Base-by-base conservation (phyloP, 2,113 vertebrate species). In the Cyphomyrus discorhynchus region DNA sequence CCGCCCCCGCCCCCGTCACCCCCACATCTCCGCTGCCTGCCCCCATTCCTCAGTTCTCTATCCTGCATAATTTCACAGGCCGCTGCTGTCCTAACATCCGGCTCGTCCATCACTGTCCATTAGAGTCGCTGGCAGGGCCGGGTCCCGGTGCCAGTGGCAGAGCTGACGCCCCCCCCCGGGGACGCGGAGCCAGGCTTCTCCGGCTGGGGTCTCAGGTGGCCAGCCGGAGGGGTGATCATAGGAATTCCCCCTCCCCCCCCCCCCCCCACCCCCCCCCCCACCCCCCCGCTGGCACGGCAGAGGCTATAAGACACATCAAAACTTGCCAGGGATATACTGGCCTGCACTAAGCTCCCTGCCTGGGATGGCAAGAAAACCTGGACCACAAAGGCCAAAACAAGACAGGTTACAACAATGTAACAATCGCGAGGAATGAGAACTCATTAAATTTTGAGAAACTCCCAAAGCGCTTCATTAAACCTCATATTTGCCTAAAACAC, bases 81-180 rank as follows among this genome's bases (percentile, higher is more conserved):
- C 2, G 11, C n/a, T 39, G 27, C 85, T 87, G 85, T 52, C 49
- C n/a, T 31, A 13, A 35, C 47, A 53, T 49, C 27, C 84, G n/a
- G 31, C 47, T 56, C 70, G n/a, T 82, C 70, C 47, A 80, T 89
- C 88, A 80, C 31, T 21, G 47, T 89, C 84, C n/a, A n/a, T 31
- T 86, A 50, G n/a, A 13, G 11, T 19, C 2, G n/a, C 31, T 5
- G 49, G 15, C 24, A 1, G 27, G 9, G 0, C 24, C 47, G 13
- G 2, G 47, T 46, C 49, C 13, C 1, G 15, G 49, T 7, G 15
- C 27, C 24, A n/a, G 13, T 17, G 49, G 27, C 3, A 5, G 49
- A 86, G 47, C 27, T 17, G 42, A 31, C 1, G 7, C 11, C 8
- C 9, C 8, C 9, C 35, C 35, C 15, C 19, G 21, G 21, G 8